Evolutionary conservation across 2,888 invertebrate genomes (phyloP), one percentile per base, ranked within the genome.

Genomic region (Clistopyga incitator): DNA sequence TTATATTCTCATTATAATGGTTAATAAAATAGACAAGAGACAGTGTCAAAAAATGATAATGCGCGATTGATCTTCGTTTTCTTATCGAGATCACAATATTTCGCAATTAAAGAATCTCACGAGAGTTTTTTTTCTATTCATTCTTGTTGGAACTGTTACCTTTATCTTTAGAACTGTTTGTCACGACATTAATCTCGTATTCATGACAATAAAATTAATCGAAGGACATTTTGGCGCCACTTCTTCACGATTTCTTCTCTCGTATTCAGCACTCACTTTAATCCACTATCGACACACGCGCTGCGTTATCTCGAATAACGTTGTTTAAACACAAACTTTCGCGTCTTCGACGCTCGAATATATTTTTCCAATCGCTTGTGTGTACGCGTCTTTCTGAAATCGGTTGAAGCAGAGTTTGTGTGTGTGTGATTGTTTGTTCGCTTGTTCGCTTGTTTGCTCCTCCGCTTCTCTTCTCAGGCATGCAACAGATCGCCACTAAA

Each of bases 21-120:
- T 20, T 52, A 75, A 74, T 59, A 13, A 80, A 52, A 64, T 64
- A 29, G 42, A n/a, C n/a, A n/a, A n/a, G n/a, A n/a, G 4, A 29
- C 29, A 29, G 4, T 4, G 4, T 29, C 29, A 3, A 65, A 29
- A 59, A 52, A 56, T 59, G 25, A 56, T 59, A 45, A 71, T 56
- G 20, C 34, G 1, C 4, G 15, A 6, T n/a, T 59, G 15, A 23
- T 54, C 54, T 25, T 25, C 25, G 23, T 6, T 25, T 15, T 29
- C 59, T 15, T 59, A 15, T 59, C 59, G 6, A 59, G 56, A 56
- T 25, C 29, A 29, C 59, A 1, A 13, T 25, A 25, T 70, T 47
- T 34, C 38, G 72, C 87, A 86, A 88, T 89, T 86, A 79, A n/a
- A 47, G 86, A 74, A 74, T 82, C 74, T 78, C 64, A 54, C 64